Evolutionary conservation across 2,888 invertebrate genomes (phyloP), one percentile per base, ranked within the genome.

Genomic region (Papilio protenor): DNA sequence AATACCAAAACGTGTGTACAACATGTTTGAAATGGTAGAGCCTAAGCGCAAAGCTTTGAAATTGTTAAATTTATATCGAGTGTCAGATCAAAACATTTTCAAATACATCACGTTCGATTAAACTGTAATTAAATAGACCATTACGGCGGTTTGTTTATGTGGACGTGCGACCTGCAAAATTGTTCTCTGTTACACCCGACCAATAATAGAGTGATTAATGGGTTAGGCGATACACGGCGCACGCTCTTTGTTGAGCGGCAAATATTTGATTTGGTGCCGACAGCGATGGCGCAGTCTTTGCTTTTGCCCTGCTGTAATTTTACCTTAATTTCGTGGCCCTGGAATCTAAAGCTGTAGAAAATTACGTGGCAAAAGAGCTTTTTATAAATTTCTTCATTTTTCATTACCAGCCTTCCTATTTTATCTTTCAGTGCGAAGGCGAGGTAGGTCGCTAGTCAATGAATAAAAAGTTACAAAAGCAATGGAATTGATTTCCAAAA

Each of bases 131-230:
- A 70, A 74, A 78, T 71, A 75, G 90, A 93, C 91, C 92, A 92
- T 93, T 92, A 92, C 85, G 86, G 87, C 87, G 87, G 87, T 90
- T 89, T 91, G 91, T 92, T 92, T 91, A 90, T 88, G 87, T 90
- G 90, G 86, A 86, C 87, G 87, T 84, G 85, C 88, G 88, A 90
- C 90, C 88, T 90, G 92, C 92, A 92, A 93, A 92, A 93, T 92
- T 89, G 91, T 88, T 90, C 90, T 91, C 91, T 92, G 90, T 91
- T 89, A 89, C 87, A 87, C 88, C 86, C 87, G 86, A 88, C 90
- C 91, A 93, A 93, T 92, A 92, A 91, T 90, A 87, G 90, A 84
- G 90, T 94, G 93, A 94, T 94, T 93, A 94, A 94, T 94, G 93
- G 89, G 88, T 87, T 87, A 86, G 86, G 86, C 91, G 90, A 91